Conservation (phyloP, 2,113 vertebrate species). For the Raja brachyura region DNA sequence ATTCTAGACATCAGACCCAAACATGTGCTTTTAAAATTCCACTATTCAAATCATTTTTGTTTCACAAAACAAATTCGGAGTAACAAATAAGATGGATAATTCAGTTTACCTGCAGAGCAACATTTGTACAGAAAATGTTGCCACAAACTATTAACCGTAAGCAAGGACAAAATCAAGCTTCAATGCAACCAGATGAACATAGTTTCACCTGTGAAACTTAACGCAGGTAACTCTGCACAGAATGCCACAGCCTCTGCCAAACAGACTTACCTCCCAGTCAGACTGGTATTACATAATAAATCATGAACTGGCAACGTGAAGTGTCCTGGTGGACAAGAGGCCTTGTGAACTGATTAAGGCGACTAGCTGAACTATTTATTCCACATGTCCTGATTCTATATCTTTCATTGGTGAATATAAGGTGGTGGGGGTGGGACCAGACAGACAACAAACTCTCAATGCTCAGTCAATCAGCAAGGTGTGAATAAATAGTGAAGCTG, state of each 20-base stretch:
- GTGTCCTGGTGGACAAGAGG: too few relatives aligned
- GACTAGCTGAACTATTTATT: neutral
- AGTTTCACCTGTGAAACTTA: neutral
- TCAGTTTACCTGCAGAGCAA: neutral
- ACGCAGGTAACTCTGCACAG: too few relatives aligned
- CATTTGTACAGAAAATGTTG: neutral
- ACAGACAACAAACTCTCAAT: neutral
- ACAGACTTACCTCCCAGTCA: too few relatives aligned
- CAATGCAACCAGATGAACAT: neutral
- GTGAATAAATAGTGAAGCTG: neutral
- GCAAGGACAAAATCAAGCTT: neutral
- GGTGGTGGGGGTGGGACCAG: neutral
- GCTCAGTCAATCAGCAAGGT: neutral
- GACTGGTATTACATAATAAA: too few relatives aligned
- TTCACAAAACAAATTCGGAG: neutral
- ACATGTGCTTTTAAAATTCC: neutral
- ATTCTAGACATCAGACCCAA: neutral
- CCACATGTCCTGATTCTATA: neutral
- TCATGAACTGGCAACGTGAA: too few relatives aligned
- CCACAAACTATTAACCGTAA: too few relatives aligned
- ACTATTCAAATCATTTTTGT: neutral
- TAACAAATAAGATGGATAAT: neutral
- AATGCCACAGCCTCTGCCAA: too few relatives aligned
- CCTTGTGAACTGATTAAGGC: neutral
- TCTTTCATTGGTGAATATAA: neutral